Conservation (phyloP, 2,888 invertebrate genomes). For the Labia minor region DNA sequence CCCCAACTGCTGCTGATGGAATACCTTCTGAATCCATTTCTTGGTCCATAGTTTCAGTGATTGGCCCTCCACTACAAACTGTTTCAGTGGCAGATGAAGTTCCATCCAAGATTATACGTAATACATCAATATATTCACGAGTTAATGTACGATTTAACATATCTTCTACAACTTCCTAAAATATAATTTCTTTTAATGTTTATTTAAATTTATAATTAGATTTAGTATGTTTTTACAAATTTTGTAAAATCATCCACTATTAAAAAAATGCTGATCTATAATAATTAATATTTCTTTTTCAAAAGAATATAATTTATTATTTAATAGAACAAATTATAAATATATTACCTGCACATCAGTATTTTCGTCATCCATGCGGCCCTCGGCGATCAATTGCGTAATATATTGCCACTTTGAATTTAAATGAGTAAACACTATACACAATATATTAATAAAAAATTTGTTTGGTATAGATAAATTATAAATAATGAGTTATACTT, state of each 20-base stretch:
- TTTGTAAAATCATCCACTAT: not conserved
- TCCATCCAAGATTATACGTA: slow-evolving; percentile 66
- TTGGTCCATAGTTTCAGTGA: slow-evolving; percentile 49
- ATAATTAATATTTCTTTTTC: too few relatives aligned
- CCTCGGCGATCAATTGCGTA: slow-evolving; percentile 61
- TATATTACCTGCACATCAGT: slow-evolving; percentile 53
- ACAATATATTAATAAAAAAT: slow-evolving; percentile 25
- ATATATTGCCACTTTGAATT: slow-evolving; percentile 71
- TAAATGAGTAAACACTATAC: slow-evolving; percentile 45
- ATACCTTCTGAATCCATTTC: slow-evolving; percentile 42
- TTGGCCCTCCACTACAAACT: slow-evolving; percentile 41
- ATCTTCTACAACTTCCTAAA: slow-evolving; percentile 65
- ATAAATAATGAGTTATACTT: slow-evolving; percentile 38
- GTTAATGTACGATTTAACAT: slow-evolving; percentile 76
- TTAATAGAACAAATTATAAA: too few relatives aligned
- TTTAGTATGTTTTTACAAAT: not conserved
- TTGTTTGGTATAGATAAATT: slow-evolving; percentile 18
- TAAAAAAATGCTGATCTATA: too few relatives aligned
- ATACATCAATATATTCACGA: slow-evolving; percentile 75
- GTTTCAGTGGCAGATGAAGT: not conserved
- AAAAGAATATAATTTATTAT: not conserved
- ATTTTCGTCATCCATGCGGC: slow-evolving; percentile 62
- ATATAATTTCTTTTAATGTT: too few relatives aligned
- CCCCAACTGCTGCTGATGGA: slow-evolving; percentile 35
- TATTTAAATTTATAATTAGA: slow-evolving; percentile 21